Base-by-base conservation (phyloP, 2,113 vertebrate species). In the Excalfactoria chinensis region DNA sequence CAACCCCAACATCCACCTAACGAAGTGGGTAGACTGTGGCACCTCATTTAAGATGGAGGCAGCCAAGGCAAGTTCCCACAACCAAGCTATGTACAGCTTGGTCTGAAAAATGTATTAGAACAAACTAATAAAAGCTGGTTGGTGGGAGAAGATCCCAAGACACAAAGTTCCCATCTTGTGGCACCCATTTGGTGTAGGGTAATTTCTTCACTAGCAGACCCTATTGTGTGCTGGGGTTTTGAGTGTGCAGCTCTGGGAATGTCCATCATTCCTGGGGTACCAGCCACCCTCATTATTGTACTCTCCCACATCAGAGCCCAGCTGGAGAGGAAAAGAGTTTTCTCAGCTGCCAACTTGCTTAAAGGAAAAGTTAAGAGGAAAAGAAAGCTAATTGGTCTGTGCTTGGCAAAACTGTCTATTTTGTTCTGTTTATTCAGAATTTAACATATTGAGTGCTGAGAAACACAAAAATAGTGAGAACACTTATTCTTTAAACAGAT, bases 291-390 rank as follows among this genome's bases (percentile, higher is more conserved):
- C n/a, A 53, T 70, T 75, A 26, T 77, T 94, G 63, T 90, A 83
- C 76, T 85, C 44, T 25, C 40, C 75, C 25, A 69, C 68, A 73
- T 46, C 73, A 78, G 59, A 68, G 93, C 93, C 95, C 82, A 64
- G 40, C 59, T 49, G 53, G 85, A 80, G 78, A 66, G 32, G 59
- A 90, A 76, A 20, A 26, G 8, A 15, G 25, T 51, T 93, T 43
- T 64, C 82, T 95, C 40, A 86, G 51, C 43, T 96, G 91, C 68
- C 89, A 72, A 14, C 41, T 90, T 91, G 85, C 77, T 92, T 93
- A 90, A 90, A 89, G 88, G 56, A 89, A 59, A 58, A 87, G 71
- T 90, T 95, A 95, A 92, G 89, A 86, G 96, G 68, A 93, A 90
- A 94, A 94, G 32, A 76, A 93, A 94, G 20, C 74, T 95, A 92